Conservation (phyloP, 2,888 invertebrate genomes). For the Drosophila mettleri region DNA sequence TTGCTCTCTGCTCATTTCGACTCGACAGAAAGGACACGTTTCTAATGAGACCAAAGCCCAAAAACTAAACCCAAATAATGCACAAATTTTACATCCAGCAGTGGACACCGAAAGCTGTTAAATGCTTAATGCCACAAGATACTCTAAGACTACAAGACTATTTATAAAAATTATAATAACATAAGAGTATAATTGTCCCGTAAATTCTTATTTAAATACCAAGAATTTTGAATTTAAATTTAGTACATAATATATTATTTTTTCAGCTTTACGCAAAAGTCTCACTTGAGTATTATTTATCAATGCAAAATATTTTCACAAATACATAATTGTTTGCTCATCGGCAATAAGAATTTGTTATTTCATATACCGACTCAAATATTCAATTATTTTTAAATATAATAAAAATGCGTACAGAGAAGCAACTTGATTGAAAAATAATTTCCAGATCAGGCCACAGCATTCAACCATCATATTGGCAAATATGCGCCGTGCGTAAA, state of each 20-base stretch:
- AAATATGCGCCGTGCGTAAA: constrained; percentile 8
- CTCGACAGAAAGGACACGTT: constrained; percentile 33
- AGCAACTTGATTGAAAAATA: neutral
- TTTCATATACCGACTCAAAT: too few relatives aligned
- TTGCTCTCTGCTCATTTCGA: constrained; percentile 60
- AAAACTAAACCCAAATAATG: constrained; percentile 40
- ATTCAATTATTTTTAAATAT: neutral
- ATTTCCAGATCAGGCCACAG: neutral
- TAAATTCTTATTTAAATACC: too few relatives aligned
- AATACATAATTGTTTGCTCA: neutral
- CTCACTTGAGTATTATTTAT: neutral
- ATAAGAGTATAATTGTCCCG: neutral
- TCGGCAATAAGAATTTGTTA: neutral
- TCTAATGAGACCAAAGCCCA: constrained; percentile 37
- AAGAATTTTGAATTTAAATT: too few relatives aligned
- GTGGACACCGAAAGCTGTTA: constrained; percentile 9
- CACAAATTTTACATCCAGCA: constrained; percentile 29
- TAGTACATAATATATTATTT: neutral
- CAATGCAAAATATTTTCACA: neutral
- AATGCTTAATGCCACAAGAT: neutral
- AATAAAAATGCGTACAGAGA: too few relatives aligned
- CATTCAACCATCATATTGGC: neutral
- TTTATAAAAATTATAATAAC: neutral
- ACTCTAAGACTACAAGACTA: too few relatives aligned
- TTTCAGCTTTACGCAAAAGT: neutral